phyloP scores from a whole-genome alignment of 2,888 invertebrate species.

The Dasysyrphus albostriatus region DNA sequence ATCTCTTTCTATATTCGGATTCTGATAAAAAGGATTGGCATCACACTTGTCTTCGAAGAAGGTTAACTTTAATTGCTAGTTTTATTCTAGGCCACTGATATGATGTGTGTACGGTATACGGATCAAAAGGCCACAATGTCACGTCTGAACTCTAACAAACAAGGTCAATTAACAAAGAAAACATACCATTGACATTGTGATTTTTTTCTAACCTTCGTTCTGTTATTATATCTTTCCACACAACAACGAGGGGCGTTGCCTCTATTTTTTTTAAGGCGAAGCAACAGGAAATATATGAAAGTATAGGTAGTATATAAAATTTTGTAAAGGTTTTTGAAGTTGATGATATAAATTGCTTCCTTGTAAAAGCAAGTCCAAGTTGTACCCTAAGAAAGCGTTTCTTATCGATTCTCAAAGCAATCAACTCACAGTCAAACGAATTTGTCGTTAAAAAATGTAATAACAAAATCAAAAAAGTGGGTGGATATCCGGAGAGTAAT shows the following conservation, averaged over 20 bases:
- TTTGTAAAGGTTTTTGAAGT: not conserved
- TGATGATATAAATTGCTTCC: not conserved
- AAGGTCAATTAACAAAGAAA: constrained; percentile 57
- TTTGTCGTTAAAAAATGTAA: too few species aligned
- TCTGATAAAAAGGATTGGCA: constrained; percentile 19
- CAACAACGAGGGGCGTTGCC: not conserved
- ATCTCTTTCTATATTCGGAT: constrained; percentile 21
- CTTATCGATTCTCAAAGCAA: not conserved
- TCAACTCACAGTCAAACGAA: not conserved
- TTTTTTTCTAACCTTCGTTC: constrained; percentile 17
- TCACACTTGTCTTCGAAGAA: constrained; percentile 45
- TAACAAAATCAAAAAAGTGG: too few species aligned
- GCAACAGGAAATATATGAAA: constrained; percentile 59
- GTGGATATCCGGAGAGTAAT: too few species aligned
- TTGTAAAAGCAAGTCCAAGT: not conserved
- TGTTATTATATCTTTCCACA: constrained; percentile 5
- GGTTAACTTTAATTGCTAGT: constrained; percentile 57
- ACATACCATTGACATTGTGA: constrained; percentile 63
- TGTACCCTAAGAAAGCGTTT: not conserved
- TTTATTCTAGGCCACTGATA: constrained; percentile 24
- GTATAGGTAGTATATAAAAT: not conserved
- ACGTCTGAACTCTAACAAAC: constrained; percentile 66
- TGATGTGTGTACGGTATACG: not conserved
- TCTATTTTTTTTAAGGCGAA: not conserved
- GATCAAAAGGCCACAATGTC: constrained; percentile 51